A percentile compares a stretch with the other conserved stretches of the same genome.
phyloP scores from a whole-genome alignment of 2,888 invertebrate species.

The Carpatolechia fugitivella region DNA sequence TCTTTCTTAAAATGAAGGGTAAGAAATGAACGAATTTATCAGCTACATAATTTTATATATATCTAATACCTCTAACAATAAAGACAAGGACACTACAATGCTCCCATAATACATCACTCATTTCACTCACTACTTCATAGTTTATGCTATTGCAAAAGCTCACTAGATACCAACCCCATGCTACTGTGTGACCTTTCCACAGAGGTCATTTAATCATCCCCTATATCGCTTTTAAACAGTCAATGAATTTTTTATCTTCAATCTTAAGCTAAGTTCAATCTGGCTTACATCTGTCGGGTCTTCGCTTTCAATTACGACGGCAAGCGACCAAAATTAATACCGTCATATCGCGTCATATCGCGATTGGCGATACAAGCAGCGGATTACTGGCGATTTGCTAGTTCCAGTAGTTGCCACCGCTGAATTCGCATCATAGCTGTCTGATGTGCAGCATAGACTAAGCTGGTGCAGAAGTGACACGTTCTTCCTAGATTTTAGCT shows the following conservation, averaged over 20 bases:
- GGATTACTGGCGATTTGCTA: slow-evolving; percentile 69
- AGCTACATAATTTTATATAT: no score
- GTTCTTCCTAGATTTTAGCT: neutral
- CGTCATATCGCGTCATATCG: slow-evolving; percentile 63
- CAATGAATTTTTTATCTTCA: slow-evolving; percentile 23
- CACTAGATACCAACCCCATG: neutral
- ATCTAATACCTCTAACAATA: no score
- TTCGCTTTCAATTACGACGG: slow-evolving; percentile 65
- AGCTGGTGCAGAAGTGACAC: neutral
- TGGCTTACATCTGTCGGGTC: slow-evolving; percentile 54
- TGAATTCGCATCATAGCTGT: slow-evolving; percentile 59
- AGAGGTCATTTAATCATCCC: slow-evolving; percentile 14
- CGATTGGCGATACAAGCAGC: slow-evolving; percentile 63
- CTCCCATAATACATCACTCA: no score
- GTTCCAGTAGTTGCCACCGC: slow-evolving; percentile 40
- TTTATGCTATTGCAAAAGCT: no score
- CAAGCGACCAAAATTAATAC: slow-evolving; percentile 68
- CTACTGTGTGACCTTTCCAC: slow-evolving; percentile 13
- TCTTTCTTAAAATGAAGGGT: no score
- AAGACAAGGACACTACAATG: no score
- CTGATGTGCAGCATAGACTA: slow-evolving; percentile 44
- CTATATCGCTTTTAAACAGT: slow-evolving; percentile 11
- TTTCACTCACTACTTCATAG: no score
- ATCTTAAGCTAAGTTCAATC: slow-evolving; percentile 36
- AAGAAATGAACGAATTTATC: no score